Evolutionary conservation across 2,797 vertebrate genomes (phyloP).

Genomic region (Cirrhinus mrigala): DNA sequence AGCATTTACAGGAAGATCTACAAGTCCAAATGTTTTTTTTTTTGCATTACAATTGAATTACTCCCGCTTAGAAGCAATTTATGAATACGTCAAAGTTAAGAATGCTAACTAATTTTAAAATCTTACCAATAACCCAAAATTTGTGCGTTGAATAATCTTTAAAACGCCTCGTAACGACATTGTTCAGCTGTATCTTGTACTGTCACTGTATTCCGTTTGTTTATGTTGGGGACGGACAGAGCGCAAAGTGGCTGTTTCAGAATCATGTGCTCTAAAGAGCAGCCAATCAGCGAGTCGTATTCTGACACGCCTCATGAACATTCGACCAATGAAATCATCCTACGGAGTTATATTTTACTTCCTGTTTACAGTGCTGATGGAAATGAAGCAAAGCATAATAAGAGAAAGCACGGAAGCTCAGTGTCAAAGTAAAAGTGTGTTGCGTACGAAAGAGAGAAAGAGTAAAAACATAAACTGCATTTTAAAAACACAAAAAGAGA

Average conservation of each 20-base stretch:
- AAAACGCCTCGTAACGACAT: constrained; percentile 69
- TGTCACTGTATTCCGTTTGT: background rate
- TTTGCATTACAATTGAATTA: background rate
- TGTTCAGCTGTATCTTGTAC: background rate
- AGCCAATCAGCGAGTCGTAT: constrained; percentile 29
- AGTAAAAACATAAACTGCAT: background rate
- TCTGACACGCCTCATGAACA: constrained; percentile 15
- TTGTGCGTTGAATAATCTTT: constrained; percentile 60
- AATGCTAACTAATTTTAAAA: background rate
- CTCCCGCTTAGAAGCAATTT: background rate
- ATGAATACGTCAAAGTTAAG: background rate
- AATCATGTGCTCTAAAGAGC: background rate
- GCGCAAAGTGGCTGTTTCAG: background rate
- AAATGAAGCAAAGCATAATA: constrained; percentile 1
- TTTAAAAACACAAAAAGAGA: background rate
- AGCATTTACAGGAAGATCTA: background rate
- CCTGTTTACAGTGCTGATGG: constrained; percentile 1
- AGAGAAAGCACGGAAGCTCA: background rate
- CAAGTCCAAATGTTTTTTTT: background rate
- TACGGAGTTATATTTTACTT: background rate
- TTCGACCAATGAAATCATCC: constrained; percentile 11
- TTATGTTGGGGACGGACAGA: background rate
- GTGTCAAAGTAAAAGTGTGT: background rate
- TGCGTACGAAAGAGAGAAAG: rapidly evolving
- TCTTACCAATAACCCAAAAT: constrained; percentile 68